Percentiles rank a stretch among this genome's conserved stretches.
phyloP scores from a whole-genome alignment of 2,797 vertebrate species.

The Gymnoscopelus microlampas region DNA sequence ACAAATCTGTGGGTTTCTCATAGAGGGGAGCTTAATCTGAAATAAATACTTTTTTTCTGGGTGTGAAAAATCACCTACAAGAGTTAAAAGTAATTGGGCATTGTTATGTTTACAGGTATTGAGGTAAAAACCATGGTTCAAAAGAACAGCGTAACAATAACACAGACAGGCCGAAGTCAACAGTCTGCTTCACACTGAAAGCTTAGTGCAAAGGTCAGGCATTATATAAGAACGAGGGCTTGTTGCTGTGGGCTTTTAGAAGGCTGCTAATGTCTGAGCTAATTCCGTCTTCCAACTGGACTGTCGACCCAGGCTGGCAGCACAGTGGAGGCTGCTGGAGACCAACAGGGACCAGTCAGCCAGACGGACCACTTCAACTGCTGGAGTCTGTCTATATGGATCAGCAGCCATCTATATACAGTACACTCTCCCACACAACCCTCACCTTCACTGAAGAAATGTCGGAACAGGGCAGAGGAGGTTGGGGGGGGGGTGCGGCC shows the following conservation, averaged over 20 bases:
- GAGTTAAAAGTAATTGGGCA: too few species aligned
- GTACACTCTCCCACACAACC: constrained; percentile 27
- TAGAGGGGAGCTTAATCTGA: too few species aligned
- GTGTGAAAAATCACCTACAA: too few species aligned
- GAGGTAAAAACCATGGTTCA: neutral
- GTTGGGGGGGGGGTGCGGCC: constrained; percentile 20
- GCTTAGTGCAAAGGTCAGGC: constrained; percentile 20
- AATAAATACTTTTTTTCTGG: too few species aligned
- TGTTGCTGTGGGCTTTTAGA: constrained; percentile 33
- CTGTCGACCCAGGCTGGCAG: constrained; percentile 58
- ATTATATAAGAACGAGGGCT: constrained; percentile 23
- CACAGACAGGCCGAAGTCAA: constrained; percentile 9
- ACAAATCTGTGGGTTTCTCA: too few species aligned
- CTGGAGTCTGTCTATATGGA: constrained; percentile 67
- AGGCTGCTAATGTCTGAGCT: constrained; percentile 49
- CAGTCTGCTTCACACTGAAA: constrained; percentile 16
- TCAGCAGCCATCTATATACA: constrained; percentile 54
- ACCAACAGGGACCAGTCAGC: constrained; percentile 72
- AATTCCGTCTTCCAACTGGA: constrained; percentile 46
- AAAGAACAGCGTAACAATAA: neutral
- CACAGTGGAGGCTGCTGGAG: constrained; percentile 48
- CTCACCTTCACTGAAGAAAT: constrained; percentile 54
- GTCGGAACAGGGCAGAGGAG: constrained; percentile 49
- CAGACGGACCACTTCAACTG: constrained; percentile 68
- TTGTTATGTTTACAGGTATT: too few species aligned